Conservation (phyloP, 2,888 invertebrate species). For the Scrobipalpa atriplicella region DNA sequence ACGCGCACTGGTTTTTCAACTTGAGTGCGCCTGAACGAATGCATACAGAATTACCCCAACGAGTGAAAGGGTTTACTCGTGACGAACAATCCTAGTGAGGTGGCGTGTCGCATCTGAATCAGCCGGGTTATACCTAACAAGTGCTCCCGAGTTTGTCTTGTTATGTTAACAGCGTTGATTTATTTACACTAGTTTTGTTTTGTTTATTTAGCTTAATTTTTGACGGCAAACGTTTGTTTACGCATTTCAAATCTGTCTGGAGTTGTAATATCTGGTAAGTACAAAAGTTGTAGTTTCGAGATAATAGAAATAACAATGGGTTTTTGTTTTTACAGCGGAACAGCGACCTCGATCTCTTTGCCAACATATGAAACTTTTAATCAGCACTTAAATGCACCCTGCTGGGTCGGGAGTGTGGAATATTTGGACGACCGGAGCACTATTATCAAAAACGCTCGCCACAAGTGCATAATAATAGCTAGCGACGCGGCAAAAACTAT, state of each 20-base stretch:
- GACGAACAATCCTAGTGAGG: slow-evolving; percentile 41
- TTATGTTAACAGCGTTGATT: slow-evolving; percentile 62
- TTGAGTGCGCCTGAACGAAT: slow-evolving; percentile 63
- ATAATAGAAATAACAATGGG: slow-evolving; percentile 39
- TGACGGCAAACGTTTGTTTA: slow-evolving; percentile 11
- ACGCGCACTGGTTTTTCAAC: slow-evolving; percentile 70
- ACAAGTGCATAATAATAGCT: slow-evolving; percentile 13
- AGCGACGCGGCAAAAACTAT: slow-evolving; percentile 14
- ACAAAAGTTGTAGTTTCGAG: neutral
- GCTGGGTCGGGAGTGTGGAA: slow-evolving; percentile 46
- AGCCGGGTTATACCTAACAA: slow-evolving; percentile 56
- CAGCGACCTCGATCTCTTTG: slow-evolving; percentile 49
- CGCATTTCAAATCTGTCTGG: slow-evolving; percentile 12
- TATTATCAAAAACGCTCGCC: slow-evolving; percentile 23
- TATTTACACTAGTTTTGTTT: slow-evolving; percentile 56
- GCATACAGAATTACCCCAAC: slow-evolving; percentile 54
- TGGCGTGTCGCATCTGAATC: slow-evolving; percentile 44
- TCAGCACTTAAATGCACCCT: slow-evolving; percentile 62
- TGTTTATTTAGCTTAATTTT: slow-evolving; percentile 37
- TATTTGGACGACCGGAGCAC: slow-evolving; percentile 35
- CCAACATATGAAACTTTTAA: slow-evolving; percentile 69
- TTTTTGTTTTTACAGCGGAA: slow-evolving; percentile 34
- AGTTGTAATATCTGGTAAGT: neutral
- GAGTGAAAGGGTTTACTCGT: slow-evolving; percentile 46
- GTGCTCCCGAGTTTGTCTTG: slow-evolving; percentile 57